phyloP scores from a whole-genome alignment of 2,797 vertebrate species.

The Crypturellus tataupa region DNA sequence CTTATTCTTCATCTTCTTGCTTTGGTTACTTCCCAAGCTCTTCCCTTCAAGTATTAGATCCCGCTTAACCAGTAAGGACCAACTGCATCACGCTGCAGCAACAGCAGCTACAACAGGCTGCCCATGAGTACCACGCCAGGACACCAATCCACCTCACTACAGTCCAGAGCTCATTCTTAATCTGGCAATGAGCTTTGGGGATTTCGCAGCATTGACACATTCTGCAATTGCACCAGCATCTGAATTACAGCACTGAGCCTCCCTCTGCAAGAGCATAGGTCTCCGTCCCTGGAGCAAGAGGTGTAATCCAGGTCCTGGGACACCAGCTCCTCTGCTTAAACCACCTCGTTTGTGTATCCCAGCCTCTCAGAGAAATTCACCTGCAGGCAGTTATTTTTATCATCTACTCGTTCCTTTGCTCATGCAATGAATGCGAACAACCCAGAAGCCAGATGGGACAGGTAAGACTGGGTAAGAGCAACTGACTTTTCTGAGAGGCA shows the following conservation, averaged over 20 bases:
- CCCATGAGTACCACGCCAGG: neutral
- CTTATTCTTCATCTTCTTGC: fast-evolving
- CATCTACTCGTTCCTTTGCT: slow-evolving; percentile 52
- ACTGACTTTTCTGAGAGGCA: neutral
- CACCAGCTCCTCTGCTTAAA: neutral
- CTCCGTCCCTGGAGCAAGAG: slow-evolving; percentile 37
- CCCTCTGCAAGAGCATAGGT: neutral
- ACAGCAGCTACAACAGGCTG: neutral
- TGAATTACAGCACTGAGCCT: neutral
- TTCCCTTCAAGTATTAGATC: neutral
- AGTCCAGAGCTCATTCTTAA: slow-evolving; percentile 55
- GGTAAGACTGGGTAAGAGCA: neutral
- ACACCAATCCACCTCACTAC: neutral
- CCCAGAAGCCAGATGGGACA: slow-evolving; percentile 18
- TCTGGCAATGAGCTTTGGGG: slow-evolving; percentile 21
- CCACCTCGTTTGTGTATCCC: slow-evolving; percentile 28
- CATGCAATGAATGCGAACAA: neutral
- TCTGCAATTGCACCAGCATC: slow-evolving; percentile 18
- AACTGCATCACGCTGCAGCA: neutral
- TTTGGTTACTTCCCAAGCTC: neutral
- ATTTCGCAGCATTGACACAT: slow-evolving; percentile 44
- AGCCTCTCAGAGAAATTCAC: slow-evolving; percentile 31
- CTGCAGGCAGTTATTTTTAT: slow-evolving; percentile 42
- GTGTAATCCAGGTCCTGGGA: slow-evolving; percentile 13
- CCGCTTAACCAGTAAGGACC: neutral